Conservation (phyloP, 2,113 vertebrate genomes). For the Spilogale gracilis region DNA sequence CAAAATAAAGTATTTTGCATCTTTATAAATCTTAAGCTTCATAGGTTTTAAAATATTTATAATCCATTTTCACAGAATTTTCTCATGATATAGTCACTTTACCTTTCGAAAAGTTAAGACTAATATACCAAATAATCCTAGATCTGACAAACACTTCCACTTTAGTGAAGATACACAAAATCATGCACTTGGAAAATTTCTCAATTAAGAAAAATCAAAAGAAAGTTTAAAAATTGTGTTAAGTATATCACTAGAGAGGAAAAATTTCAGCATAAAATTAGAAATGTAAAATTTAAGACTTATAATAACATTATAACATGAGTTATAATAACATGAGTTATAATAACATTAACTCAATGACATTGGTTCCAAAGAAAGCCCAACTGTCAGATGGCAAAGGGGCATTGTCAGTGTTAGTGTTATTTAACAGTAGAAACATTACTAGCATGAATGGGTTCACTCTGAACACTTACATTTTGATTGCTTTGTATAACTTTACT, state of each 20-base stretch:
- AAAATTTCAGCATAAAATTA: background rate
- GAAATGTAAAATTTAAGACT: background rate
- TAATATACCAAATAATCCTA: background rate
- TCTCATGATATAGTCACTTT: background rate
- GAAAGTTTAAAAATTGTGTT: background rate
- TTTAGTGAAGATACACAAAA: background rate
- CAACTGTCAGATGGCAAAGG: background rate
- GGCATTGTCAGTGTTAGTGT: background rate
- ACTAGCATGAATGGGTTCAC: background rate
- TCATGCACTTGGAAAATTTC: background rate
- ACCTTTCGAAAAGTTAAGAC: conserved; percentile 28
- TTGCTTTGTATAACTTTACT: background rate
- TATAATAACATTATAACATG: background rate
- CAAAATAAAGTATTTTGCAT: background rate
- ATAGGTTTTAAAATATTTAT: background rate
- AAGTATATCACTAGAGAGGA: background rate
- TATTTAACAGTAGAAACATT: too few species aligned
- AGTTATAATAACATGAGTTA: too few species aligned
- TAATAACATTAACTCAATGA: background rate
- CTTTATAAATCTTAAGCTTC: background rate
- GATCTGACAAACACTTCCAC: background rate
- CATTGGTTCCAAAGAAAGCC: background rate
- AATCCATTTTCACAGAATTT: background rate
- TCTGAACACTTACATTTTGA: background rate
- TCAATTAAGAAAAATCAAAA: background rate